Base-by-base conservation (phyloP, 2,797 vertebrate species). In the Synanceia verrucosa region DNA sequence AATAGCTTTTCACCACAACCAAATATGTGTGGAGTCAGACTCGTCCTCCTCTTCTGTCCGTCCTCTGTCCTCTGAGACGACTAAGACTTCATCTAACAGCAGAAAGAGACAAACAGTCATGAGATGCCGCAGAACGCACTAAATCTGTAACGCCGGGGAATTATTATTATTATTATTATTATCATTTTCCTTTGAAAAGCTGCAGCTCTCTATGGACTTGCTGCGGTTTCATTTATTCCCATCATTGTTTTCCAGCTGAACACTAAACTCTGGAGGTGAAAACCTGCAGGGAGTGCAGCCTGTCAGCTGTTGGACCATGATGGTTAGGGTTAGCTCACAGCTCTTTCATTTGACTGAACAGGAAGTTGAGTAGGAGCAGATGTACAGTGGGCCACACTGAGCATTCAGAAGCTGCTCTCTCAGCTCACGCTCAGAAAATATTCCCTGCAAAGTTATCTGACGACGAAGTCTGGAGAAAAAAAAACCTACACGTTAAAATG, bases 21-120 rank as follows among this genome's bases (percentile, higher is more conserved):
- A 88, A 85, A 81, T 83, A 88, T 84, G 75, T 88, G 88, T 83
- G 2, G 66, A 88, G 77, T 88, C 88, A 87, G 84, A 76, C 67
- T 73, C 37, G 56, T 67, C 28, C 63, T 21, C 12, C 18, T 28
- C 29, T 26, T 26, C 60, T 8, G 36, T 34, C 41, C 57, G 3
- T 46, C 34, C 29, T 52, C 26, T 44, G 51, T 31, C 41, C 53
- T 43, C 62, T 48, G 79, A 69, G 48, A 57, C 69, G 70, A 58
- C 61, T 90, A 86, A 88, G 81, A 87, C 84, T 75, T 88, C 72
- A 81, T 88, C 73, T 41, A 73, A 81, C 59, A 18, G 76, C 61
- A 65, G 37, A 70, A 52, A 52, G 7, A 62, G 60, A 43, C 37
- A 65, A 21, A 53, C 5, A 26, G 61, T 31, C 18, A 9, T 29